Base-by-base conservation (phyloP, 2,888 invertebrate species). In the Campoplex capitator region DNA sequence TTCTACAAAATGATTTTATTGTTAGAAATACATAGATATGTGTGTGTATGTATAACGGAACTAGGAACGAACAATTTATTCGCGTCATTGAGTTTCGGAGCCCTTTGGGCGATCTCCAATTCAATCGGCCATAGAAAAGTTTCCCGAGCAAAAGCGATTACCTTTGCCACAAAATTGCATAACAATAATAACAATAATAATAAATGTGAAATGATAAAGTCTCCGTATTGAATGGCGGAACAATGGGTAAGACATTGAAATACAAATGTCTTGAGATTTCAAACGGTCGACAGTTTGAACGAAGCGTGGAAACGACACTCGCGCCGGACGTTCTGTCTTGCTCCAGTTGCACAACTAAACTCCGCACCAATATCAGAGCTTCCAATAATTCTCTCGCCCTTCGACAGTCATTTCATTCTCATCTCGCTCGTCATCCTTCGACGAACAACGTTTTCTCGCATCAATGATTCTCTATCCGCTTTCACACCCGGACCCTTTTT, bases 401-500 rank as follows among this genome's bases (percentile, higher is more conserved):
- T 82, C 84, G 84, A 87, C 70, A 73, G 38, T 65, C 65, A 84
- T 84, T 82, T 87, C 84, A 84, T 84, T 84, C 86, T 81, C 77
- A 73, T 80, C 76, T 78, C 68, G 68, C 65, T 80, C 84, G 87
- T 87, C 84, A 87, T 75, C 81, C 87, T 78, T 75, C 58, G 74
- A 78, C 78, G 84, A 84, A 70, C 75, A 75, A 70, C 84, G 68
- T 86, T 86, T 86, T 86, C 77, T 84, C 86, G 86, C 86, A 81
- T 68, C 86, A 86, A 51, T 77, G 86, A 76, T 54, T 76, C 70
- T 45, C 65, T 45, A 58, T 54, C 76, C 68, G 54, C 76, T 80
- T 86, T 84, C 79, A 83, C 84, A 67, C 77, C 65, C 67, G 65
- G 70, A 70, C 68, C 68, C 68, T 56, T 81, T 58, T 48, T 32